A percentile compares a stretch with the other conserved stretches of the same genome.
These are phyloP conservation scores for Empis stercorea DNA, from an alignment of 2,888 invertebrate species.

Conservation along the genomic window DNA sequence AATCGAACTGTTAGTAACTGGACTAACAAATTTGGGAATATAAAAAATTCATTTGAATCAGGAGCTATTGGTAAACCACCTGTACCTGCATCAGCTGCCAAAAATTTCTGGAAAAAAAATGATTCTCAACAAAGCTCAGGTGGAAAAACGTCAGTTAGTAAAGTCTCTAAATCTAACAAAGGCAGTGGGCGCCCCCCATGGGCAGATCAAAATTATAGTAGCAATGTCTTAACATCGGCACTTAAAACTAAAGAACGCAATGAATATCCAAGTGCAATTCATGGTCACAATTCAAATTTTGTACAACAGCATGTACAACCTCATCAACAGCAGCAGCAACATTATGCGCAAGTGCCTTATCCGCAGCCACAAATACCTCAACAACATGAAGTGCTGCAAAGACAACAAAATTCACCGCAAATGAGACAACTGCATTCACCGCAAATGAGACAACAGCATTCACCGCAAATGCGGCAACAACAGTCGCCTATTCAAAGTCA, in stretches of 20 bases:
- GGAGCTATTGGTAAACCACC: slow-evolving; percentile 26
- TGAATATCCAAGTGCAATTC: slow-evolving; percentile 10
- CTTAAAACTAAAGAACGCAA: slow-evolving; percentile 34
- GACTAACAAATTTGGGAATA: slow-evolving; percentile 70
- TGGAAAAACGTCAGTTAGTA: neutral
- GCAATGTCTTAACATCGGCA: slow-evolving; percentile 3
- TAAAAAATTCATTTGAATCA: slow-evolving; percentile 66
- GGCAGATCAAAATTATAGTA: slow-evolving; percentile 1
- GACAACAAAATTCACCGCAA: slow-evolving; percentile 10
- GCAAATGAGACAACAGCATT: slow-evolving; percentile 10
- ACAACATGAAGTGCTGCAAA: slow-evolving; percentile 3
- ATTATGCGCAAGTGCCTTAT: slow-evolving; percentile 11
- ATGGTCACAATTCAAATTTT: too few relatives aligned
- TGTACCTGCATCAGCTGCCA: slow-evolving; percentile 39
- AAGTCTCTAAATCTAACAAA: slow-evolving; percentile 24
- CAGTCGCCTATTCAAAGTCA: neutral
- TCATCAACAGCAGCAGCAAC: slow-evolving; percentile 10
- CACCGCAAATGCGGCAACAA: slow-evolving; percentile 1
- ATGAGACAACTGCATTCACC: neutral
- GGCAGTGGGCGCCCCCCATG: neutral
- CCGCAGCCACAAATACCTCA: slow-evolving; percentile 14
- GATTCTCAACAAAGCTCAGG: slow-evolving; percentile 25
- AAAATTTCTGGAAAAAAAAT: slow-evolving; percentile 49
- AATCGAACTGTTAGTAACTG: slow-evolving; percentile 48
- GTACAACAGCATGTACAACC: slow-evolving; percentile 1